phyloP scores from a whole-genome alignment of 2,888 invertebrate genomes.

The Exephanes ischioxanthus region DNA sequence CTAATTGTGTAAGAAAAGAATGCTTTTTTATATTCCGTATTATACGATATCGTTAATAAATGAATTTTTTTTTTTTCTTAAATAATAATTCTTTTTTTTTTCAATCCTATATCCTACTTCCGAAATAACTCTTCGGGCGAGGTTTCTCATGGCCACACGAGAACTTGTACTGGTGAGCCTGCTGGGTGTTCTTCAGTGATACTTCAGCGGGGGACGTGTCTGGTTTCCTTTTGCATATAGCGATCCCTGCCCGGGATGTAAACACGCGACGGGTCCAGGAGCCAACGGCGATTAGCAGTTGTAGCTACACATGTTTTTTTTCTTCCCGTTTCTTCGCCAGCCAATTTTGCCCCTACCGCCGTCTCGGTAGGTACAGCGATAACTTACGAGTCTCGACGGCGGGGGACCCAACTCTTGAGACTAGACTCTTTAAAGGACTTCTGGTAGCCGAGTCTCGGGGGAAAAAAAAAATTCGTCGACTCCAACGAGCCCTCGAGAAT shows the following conservation, averaged over 20 bases:
- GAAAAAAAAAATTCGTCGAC: conserved; percentile 4
- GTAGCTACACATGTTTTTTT: conserved; percentile 68
- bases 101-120: not conserved
- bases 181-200: conserved; percentile 33
- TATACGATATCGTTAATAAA: conserved; percentile 63
- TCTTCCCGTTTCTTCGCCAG: conserved; percentile 28
- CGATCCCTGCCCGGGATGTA: conserved; percentile 49
- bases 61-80: conserved; percentile 27
- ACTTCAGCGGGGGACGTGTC: conserved; percentile 43
- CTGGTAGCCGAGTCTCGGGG: not conserved
- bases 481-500: conserved; percentile 11
- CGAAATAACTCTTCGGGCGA: conserved; percentile 15
- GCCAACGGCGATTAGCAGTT: conserved; percentile 63
- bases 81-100: not conserved
- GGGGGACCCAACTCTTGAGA: not conserved
- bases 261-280: conserved; percentile 62
- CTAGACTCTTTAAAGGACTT: conserved; percentile 6
- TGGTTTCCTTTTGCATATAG: conserved; percentile 56
- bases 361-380: conserved; percentile 3
- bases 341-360: conserved; percentile 40
- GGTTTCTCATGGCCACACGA: conserved; percentile 11
- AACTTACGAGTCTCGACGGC: conserved; percentile 3
- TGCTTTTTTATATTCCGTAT: conserved; percentile 25
- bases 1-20: conserved; percentile 24
- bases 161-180: conserved; percentile 20